A percentile compares a stretch with the other conserved stretches of the same genome.
Conservation (phyloP, 2,113 vertebrate species). For the Daubentonia madagascariensis region DNA sequence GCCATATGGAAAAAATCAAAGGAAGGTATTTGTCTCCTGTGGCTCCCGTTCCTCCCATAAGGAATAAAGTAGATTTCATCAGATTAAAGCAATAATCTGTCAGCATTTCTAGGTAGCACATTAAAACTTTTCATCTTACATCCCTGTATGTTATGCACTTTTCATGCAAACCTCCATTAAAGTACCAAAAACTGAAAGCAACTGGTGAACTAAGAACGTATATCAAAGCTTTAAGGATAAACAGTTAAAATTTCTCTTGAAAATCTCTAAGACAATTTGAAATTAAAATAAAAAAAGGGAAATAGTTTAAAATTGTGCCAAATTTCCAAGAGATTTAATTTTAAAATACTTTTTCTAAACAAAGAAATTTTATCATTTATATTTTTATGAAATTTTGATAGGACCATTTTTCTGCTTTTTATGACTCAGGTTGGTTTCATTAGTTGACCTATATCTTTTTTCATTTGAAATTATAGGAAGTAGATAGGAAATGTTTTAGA, state of each 20-base stretch:
- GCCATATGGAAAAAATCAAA: not conserved
- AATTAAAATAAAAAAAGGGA: not conserved
- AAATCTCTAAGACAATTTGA: not conserved
- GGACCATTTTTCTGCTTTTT: not conserved
- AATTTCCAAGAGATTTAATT: not conserved
- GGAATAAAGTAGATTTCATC: not conserved
- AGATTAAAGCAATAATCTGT: not conserved
- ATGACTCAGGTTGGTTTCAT: not conserved
- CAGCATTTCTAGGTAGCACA: not conserved
- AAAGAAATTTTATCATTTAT: not conserved
- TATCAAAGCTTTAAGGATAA: not conserved
- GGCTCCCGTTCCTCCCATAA: not conserved
- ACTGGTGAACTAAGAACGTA: not conserved
- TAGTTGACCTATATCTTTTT: not conserved
- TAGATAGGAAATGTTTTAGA: not conserved
- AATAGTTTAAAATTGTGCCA: not conserved
- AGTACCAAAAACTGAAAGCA: not conserved
- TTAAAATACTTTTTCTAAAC: not conserved
- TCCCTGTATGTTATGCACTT: not conserved
- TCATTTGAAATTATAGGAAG: not conserved
- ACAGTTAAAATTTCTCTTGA: not conserved
- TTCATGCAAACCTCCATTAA: not conserved
- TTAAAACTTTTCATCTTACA: not conserved
- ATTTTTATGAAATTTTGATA: not conserved
- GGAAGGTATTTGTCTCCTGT: not conserved